A percentile compares a stretch with the other conserved stretches of the same genome.
phyloP scores from a whole-genome alignment of 2,797 vertebrate genomes.

The Clamator glandarius region DNA sequence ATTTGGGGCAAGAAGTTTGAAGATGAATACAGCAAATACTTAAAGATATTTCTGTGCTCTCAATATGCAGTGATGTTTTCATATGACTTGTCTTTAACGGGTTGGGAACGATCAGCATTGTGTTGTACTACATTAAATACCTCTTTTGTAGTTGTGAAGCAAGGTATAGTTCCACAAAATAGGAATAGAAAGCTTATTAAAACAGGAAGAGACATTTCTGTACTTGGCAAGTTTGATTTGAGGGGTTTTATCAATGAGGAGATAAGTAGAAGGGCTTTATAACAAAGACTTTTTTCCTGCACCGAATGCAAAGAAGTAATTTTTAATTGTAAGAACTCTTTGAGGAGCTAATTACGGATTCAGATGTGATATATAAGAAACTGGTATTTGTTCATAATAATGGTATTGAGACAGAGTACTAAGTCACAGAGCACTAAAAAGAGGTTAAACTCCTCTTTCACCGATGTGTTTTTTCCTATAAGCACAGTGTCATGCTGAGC shows the following conservation, averaged over 20 bases:
- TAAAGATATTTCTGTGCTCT: conserved; percentile 85
- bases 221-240: not conserved
- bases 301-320: not conserved
- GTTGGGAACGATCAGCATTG: not conserved
- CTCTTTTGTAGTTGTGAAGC: not conserved
- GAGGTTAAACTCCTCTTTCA: not conserved
- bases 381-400: not conserved
- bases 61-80: not conserved
- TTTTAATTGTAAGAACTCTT: not conserved
- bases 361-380: not conserved
- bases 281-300: not conserved
- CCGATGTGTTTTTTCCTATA: not conserved
- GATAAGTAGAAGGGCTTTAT: not conserved
- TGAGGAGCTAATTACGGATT: not conserved
- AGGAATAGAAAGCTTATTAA: not conserved
- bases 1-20: conserved; percentile 98
- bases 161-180: not conserved
- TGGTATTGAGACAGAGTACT: not conserved
- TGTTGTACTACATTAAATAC: not conserved
- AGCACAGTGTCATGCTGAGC: conserved; percentile 99
- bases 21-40: conserved; percentile 95
- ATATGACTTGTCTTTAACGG: not conserved
- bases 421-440: not conserved
- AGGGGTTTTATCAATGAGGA: not conserved
- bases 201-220: not conserved